A percentile compares a stretch with the other conserved stretches of the same genome.
phyloP scores from a whole-genome alignment of 2,888 invertebrate species.

The Clusia tigrina region DNA sequence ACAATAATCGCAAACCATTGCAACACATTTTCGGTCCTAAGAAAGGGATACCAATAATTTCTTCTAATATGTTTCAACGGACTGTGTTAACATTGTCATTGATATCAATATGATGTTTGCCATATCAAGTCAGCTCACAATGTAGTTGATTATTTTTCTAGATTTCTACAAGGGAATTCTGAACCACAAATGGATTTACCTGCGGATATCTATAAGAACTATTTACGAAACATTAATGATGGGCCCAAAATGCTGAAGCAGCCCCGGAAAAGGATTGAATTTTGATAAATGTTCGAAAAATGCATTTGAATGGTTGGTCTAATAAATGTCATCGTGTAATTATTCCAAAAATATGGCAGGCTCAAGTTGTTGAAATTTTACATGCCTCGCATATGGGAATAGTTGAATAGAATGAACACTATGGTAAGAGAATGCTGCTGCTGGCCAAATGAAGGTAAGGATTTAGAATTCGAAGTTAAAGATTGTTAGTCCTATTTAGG shows the following conservation, averaged over 20 bases:
- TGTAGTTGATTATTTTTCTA: slow-evolving; percentile 40
- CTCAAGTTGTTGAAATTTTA: slow-evolving; percentile 24
- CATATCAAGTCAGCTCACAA: slow-evolving; percentile 36
- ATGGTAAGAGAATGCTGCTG: slow-evolving; percentile 43
- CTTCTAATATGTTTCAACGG: slow-evolving; percentile 41
- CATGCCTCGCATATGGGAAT: slow-evolving; percentile 37
- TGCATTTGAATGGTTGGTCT: slow-evolving; percentile 15
- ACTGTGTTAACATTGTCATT: slow-evolving; percentile 38
- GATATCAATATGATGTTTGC: slow-evolving; percentile 37
- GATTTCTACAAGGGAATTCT: too few relatives aligned
- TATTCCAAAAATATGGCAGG: slow-evolving; percentile 14
- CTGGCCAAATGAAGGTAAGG: too few relatives aligned
- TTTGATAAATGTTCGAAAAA: not conserved
- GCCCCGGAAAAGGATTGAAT: too few relatives aligned
- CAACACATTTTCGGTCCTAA: slow-evolving; percentile 47
- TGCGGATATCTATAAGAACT: too few relatives aligned
- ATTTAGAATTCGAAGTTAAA: slow-evolving; percentile 33
- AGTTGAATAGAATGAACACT: slow-evolving; percentile 32
- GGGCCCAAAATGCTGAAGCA: too few relatives aligned
- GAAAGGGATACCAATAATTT: slow-evolving; percentile 49
- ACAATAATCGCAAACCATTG: slow-evolving; percentile 56
- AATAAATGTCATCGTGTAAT: too few relatives aligned
- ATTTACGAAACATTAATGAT: too few relatives aligned
- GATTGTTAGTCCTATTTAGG: slow-evolving; percentile 24
- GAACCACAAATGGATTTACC: too few relatives aligned